phyloP scores from a whole-genome alignment of 2,888 invertebrate species.

The Diogma glabrata region DNA sequence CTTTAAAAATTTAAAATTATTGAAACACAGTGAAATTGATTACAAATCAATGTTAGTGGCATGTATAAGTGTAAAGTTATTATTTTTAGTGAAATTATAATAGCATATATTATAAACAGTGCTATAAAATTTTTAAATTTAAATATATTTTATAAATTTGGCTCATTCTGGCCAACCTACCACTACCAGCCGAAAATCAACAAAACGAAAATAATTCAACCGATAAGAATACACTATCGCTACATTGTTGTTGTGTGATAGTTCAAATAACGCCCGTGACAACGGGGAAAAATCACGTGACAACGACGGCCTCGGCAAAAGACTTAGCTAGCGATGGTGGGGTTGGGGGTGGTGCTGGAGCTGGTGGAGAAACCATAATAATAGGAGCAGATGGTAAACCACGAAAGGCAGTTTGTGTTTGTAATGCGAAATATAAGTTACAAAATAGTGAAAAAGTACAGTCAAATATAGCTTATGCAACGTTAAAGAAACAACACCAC shows the following conservation, averaged over 20 bases:
- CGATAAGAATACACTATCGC: constrained; percentile 38
- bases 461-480: constrained; percentile 21
- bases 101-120: neutral
- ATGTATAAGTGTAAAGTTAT: constrained; percentile 19
- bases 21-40: constrained; percentile 3
- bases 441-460: constrained; percentile 6
- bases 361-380: constrained; percentile 29
- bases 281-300: constrained; percentile 22
- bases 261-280: constrained; percentile 38
- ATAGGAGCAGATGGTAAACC: neutral
- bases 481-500: constrained; percentile 29
- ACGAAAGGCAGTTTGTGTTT: constrained; percentile 20
- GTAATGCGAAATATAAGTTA: constrained; percentile 31
- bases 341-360: constrained; percentile 28
- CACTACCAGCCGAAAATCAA: no score
- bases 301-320: constrained; percentile 38
- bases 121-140: neutral
- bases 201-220: no score
- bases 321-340: constrained; percentile 33
- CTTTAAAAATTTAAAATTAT: no score
- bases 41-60: constrained; percentile 20
- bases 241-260: constrained; percentile 40
- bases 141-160: constrained; percentile 14
- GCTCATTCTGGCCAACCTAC: constrained; percentile 40
- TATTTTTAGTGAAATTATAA: neutral